These are phyloP conservation scores for Halocynthia aurantium DNA, from an alignment of 23 tunicate genomes.

Conservation along the genomic window DNA sequence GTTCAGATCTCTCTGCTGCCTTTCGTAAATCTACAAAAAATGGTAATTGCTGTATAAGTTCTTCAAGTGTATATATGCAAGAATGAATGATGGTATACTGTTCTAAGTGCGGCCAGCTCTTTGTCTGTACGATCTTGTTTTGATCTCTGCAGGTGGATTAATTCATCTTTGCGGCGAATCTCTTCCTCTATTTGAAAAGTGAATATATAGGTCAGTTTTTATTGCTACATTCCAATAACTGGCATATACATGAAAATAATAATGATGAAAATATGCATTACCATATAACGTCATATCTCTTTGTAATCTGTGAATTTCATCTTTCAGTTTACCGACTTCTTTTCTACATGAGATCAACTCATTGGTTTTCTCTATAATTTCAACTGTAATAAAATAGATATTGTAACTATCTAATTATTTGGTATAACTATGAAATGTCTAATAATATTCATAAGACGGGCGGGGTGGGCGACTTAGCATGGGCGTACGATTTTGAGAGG, in stretches of 20 bases:
- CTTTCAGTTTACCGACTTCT: slow-evolving; percentile 41
- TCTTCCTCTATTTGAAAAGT: slow-evolving; percentile 57
- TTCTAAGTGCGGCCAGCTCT: slow-evolving; percentile 46
- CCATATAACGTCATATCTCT: slow-evolving; percentile 43
- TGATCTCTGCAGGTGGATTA: slow-evolving; percentile 49
- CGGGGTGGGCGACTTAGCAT: no score
- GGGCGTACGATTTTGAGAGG: no score
- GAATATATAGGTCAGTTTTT: background rate
- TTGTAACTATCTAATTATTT: background rate
- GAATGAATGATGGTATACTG: slow-evolving; percentile 15
- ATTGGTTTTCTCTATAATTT: slow-evolving; percentile 56
- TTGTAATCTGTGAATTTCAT: slow-evolving; percentile 41
- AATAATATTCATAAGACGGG: no score
- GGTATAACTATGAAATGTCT: no score
- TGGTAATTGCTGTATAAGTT: background rate
- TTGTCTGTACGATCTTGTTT: slow-evolving; percentile 65
- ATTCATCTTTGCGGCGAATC: slow-evolving; percentile 60
- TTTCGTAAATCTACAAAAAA: slow-evolving; percentile 61
- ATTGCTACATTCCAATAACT: background rate
- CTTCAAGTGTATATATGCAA: background rate
- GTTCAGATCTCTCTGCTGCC: slow-evolving; percentile 58
- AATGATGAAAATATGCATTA: background rate
- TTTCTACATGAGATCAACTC: slow-evolving; percentile 37
- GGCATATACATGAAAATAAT: background rate
- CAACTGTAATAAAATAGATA: slow-evolving; percentile 32